Percentiles rank a stretch among this genome's conserved stretches.
Evolutionary conservation across 2,113 vertebrate genomes (phyloP).

Genomic region (Heterochromis multidens): DNA sequence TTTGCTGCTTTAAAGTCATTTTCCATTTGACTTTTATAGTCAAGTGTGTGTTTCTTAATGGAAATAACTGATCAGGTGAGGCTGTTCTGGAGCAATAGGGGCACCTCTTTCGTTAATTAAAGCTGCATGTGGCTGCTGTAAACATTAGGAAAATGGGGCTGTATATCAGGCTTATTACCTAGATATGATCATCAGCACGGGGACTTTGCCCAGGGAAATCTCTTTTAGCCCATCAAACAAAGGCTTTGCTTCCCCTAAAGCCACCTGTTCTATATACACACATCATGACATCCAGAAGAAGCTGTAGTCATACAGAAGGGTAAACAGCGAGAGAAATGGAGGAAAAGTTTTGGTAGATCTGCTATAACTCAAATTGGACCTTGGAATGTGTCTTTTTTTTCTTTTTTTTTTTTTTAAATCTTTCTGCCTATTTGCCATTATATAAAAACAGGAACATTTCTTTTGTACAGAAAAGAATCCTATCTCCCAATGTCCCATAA

Average conservation of each 20-base stretch:
- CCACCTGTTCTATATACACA: not conserved
- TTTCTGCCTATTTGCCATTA: slow-evolving; percentile 7
- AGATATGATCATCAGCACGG: slow-evolving; percentile 37
- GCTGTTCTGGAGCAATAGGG: slow-evolving; percentile 36
- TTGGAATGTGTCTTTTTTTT: not conserved
- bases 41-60: slow-evolving; percentile 20
- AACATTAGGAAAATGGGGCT: slow-evolving; percentile 55
- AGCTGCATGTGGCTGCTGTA: slow-evolving; percentile 51
- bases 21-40: slow-evolving; percentile 23
- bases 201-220: slow-evolving; percentile 24
- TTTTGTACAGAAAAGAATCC: slow-evolving; percentile 21
- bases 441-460: slow-evolving; percentile 26
- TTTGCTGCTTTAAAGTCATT: slow-evolving; percentile 42
- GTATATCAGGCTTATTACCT: slow-evolving; percentile 58
- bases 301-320: not conserved
- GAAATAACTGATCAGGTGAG: slow-evolving; percentile 62
- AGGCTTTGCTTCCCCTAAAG: not conserved
- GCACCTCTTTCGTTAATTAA: slow-evolving; percentile 62
- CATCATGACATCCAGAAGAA: not conserved
- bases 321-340: not conserved
- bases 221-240: slow-evolving; percentile 17
- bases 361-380: not conserved
- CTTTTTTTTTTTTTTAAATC: too few relatives aligned
- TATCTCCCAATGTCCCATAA: slow-evolving; percentile 27
- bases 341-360: not conserved